Evolutionary conservation across 2,113 vertebrate genomes (phyloP).

Genomic region (Chunga burmeisteri): DNA sequence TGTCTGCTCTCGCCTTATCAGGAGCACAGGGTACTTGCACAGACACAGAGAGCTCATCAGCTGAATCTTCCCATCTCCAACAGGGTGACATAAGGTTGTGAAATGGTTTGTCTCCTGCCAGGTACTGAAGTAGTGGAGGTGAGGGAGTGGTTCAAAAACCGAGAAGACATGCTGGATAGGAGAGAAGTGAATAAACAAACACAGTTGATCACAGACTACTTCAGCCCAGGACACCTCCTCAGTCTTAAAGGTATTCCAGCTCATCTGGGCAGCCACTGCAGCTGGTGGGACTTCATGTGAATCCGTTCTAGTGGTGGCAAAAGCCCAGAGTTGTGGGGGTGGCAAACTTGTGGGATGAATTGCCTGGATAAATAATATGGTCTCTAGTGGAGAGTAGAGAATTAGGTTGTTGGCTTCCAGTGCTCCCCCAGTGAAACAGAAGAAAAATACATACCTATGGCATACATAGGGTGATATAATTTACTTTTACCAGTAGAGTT

Average conservation of each 20-base stretch:
- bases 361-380: not conserved
- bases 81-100: not conserved
- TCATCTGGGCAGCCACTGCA: not conserved
- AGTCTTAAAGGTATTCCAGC: slow-evolving; percentile 75
- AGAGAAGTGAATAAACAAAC: slow-evolving; percentile 72
- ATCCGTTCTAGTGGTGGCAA: not conserved
- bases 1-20: not conserved
- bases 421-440: not conserved
- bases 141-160: slow-evolving; percentile 83
- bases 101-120: not conserved
- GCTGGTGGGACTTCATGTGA: not conserved
- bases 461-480: not conserved
- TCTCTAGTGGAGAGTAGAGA: not conserved
- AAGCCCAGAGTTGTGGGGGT: not conserved
- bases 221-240: slow-evolving; percentile 70
- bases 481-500: not conserved
- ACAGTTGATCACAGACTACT: slow-evolving; percentile 74
- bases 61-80: not conserved
- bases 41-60: not conserved
- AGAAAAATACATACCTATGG: not conserved
- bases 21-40: not conserved
- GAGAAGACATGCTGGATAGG: slow-evolving; percentile 80
- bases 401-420: not conserved
- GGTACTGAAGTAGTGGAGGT: slow-evolving; percentile 70
- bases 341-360: not conserved